Evolutionary conservation across 2,888 invertebrate genomes (phyloP), one percentile per base, ranked within the genome.

Genomic region (Drosophila nr. medialis): DNA sequence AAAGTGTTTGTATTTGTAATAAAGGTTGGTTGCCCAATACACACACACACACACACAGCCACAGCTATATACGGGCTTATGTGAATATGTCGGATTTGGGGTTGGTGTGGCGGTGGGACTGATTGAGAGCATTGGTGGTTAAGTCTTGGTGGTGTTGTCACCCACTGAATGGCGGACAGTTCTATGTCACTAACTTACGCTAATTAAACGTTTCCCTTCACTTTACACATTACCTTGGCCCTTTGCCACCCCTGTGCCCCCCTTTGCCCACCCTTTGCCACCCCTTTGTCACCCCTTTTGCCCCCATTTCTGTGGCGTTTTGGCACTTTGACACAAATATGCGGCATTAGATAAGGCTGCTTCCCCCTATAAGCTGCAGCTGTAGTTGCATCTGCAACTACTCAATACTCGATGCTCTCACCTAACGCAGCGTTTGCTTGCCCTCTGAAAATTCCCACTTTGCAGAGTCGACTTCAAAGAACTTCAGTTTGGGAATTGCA

Each of bases 161-260:
- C 79, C 75, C 79, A 79, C 65, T 75, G 66, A 74, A 67, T 64
- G 63, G 60, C 65, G 67, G 80, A 72, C 80, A 83, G 76, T 78
- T 72, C 64, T 75, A 64, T 83, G 86, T 70, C 86, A 86, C 81
- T 83, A 88, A 85, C 85, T 88, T 86, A 86, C 88, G 88, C 88
- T 85, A 85, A 85, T 88, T 85, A 88, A 85, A 80, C 81, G 79
- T 30, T 76, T 63, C 59, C 38, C 64, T 53, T 30, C 60, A 63
- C 60, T 45, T 38, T 36, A 51, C 27, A 45, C 18, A 15, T 4
- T 38, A 8, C 40, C 24, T 24, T 30, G 8, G 6, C 40, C 36
- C n/a, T 42, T 30, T 53, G 38, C 34, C 13, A 21, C 36, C 36
- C 5, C 21, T 51, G 40, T 27, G 38, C 45, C 32, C 29, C n/a